phyloP scores from a whole-genome alignment of 2,888 invertebrate species.

The Xestia sexstrigata region DNA sequence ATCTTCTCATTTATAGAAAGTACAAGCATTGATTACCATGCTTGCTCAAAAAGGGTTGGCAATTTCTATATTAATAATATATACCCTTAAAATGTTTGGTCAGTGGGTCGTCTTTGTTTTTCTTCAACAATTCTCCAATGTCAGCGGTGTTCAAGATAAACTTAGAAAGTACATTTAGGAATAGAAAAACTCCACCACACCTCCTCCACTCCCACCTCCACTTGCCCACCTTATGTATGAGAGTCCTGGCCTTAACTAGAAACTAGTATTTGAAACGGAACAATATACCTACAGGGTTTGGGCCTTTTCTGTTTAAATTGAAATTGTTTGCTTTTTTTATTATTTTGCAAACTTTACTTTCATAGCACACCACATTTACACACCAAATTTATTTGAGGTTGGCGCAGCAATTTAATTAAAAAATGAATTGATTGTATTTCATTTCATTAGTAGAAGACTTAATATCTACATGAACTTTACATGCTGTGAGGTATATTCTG shows the following conservation, averaged over 20 bases:
- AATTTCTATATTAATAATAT: not conserved
- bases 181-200: not conserved
- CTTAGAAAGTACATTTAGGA: no score
- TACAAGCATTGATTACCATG: not conserved
- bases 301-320: not conserved
- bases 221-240: not conserved
- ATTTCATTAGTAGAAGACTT: constrained; percentile 17
- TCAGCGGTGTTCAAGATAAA: no score
- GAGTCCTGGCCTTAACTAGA: not conserved
- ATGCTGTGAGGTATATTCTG: constrained; percentile 31
- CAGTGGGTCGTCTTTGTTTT: no score
- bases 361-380: not conserved
- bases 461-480: constrained; percentile 18
- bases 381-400: no score
- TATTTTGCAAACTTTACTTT: not conserved
- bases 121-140: no score
- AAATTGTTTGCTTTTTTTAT: not conserved
- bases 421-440: not conserved
- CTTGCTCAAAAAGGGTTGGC: not conserved
- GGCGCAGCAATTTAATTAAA: no score
- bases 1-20: not conserved
- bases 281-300: not conserved
- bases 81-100: not conserved
- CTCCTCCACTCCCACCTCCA: no score
- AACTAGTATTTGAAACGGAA: not conserved